Evolutionary conservation across 2,888 invertebrate species (phyloP).

Genomic region (Mythimna lalbum): DNA sequence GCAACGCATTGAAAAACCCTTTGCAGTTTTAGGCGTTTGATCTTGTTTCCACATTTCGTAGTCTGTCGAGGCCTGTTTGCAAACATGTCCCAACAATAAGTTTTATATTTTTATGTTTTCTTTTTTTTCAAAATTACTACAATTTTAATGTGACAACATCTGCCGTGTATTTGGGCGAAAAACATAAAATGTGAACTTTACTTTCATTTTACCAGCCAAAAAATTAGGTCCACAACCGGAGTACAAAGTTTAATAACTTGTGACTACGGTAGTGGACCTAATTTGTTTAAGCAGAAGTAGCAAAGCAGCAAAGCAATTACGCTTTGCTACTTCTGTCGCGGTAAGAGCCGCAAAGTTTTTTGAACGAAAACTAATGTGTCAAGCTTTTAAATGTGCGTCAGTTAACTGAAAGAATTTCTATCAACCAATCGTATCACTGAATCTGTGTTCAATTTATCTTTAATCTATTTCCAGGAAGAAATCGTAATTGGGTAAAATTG

Average conservation of each 20-base stretch:
- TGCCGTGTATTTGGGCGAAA: not conserved
- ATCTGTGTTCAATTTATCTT: not conserved
- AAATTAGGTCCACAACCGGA: not conserved
- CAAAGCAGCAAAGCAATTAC: too few species aligned
- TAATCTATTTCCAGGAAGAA: not conserved
- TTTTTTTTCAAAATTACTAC: not conserved
- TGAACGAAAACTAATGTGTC: not conserved
- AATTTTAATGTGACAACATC: not conserved
- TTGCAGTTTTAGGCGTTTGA: not conserved
- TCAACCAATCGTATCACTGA: not conserved
- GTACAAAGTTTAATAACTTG: too few species aligned
- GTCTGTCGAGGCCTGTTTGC: not conserved
- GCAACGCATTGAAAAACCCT: not conserved
- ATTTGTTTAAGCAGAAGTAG: too few species aligned
- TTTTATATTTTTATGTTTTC: not conserved
- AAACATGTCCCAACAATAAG: not conserved
- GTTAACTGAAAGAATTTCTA: not conserved
- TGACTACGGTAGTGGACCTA: too few species aligned
- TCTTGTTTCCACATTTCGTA: constrained; percentile 3
- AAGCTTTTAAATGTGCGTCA: not conserved
- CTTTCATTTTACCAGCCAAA: not conserved
- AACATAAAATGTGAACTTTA: too few species aligned
- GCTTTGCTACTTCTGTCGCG: not conserved
- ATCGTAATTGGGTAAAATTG: not conserved
- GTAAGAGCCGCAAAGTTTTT: too few species aligned